A percentile compares a stretch with the other conserved stretches of the same genome.
phyloP scores from a whole-genome alignment of 2,888 invertebrate genomes.

The Julus scanicus region DNA sequence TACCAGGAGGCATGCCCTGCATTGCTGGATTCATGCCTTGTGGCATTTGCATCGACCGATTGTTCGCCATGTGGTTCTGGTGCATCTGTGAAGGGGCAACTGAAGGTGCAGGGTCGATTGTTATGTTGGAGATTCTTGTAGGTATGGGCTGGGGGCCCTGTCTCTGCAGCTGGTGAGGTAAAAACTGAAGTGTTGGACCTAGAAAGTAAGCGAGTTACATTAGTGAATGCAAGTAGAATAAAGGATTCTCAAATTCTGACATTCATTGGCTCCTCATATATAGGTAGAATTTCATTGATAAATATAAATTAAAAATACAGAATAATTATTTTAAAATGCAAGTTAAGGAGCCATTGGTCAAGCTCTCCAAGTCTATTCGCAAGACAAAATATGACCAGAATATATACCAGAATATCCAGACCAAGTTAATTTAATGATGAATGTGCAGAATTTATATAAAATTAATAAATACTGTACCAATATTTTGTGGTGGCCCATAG shows the following conservation, averaged over 20 bases:
- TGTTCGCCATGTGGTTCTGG: neutral
- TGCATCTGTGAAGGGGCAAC: neutral
- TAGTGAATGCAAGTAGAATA: too few species aligned
- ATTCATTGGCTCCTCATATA: too few species aligned
- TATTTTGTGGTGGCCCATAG: constrained; percentile 54
- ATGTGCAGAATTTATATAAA: neutral
- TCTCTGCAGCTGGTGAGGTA: constrained; percentile 54
- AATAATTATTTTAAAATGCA: too few species aligned
- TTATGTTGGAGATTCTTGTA: constrained; percentile 23
- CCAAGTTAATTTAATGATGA: neutral
- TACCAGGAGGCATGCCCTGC: constrained; percentile 32
- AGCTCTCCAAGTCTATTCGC: too few species aligned
- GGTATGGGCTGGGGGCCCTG: constrained; percentile 3
- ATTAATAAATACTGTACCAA: constrained; percentile 1
- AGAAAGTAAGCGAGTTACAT: neutral
- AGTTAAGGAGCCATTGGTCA: too few species aligned
- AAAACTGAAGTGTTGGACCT: constrained; percentile 49
- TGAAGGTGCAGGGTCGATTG: neutral
- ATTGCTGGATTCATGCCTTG: neutral
- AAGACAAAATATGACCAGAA: too few species aligned
- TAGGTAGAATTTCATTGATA: too few species aligned
- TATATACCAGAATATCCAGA: neutral
- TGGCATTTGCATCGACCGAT: neutral
- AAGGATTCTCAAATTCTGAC: too few species aligned
- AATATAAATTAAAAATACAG: too few species aligned